Base-by-base conservation (phyloP, 1,140 invertebrate species). In the Scaptomyza pallida region DNA sequence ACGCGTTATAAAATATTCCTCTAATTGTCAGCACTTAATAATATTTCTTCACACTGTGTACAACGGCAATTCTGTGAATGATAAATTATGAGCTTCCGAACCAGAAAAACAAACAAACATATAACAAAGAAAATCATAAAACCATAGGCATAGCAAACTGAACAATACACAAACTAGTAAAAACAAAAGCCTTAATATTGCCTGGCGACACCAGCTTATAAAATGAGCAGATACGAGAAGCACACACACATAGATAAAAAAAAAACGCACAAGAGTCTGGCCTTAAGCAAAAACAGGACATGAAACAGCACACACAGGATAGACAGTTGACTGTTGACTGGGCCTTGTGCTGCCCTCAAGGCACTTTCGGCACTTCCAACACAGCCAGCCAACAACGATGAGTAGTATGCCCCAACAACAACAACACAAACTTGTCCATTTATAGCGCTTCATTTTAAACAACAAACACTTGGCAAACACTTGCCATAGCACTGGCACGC, bases 401-500 rank as follows among this genome's bases (percentile, higher is more conserved):
- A 48, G 35, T 13, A 26, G 30, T 12, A 35, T 35, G 16, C 43
- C 10, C 9, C 40, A 69, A 45, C 35, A 59, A 41, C 44, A 62
- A 72, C 54, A 68, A 26, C 30, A 64, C 57, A 63, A 76, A 70
- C 65, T 77, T 77, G 59, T 70, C 72, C 74, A 77, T 74, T 77
- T 77, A 76, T 62, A 61, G 69, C 73, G 73, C 73, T 75, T 75
- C 73, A 72, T 75, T 72, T 75, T 73, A 52, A 74, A 71, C 68
- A 72, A 75, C 69, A 75, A 75, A 73, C 73, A 75, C 70, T 75
- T 47, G 56, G 59, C 64, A 67, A 67, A 72, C 62, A 76, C 64
- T 75, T 72, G 72, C 69, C 47, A 57, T 41, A 54, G 67, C 68
- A 65, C 54, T 63, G 67, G 63, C 51, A 75, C 73, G 73, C 73